Conservation (phyloP, 2,113 vertebrate species). For the Psittacus erithacus region DNA sequence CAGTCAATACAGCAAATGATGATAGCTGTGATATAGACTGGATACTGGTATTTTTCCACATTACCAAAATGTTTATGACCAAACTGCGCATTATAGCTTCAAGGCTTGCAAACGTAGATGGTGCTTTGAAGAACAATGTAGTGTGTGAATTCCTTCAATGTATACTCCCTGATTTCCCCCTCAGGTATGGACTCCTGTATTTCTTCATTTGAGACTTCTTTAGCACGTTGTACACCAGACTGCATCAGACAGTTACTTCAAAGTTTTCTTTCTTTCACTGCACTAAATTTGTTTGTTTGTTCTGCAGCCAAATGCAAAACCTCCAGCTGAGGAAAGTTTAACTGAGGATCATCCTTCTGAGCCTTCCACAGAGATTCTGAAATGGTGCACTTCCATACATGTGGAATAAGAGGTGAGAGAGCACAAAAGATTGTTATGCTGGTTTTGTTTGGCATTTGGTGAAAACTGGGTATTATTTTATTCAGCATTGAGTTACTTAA, state of each 20-base stretch:
- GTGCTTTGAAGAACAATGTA: neutral
- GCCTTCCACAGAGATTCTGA: neutral
- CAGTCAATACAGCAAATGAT: neutral
- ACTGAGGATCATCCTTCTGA: neutral
- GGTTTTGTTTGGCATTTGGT: neutral
- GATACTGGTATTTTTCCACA: neutral
- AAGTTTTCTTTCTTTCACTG: slow-evolving; percentile 20
- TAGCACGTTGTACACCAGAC: neutral
- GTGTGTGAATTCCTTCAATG: neutral
- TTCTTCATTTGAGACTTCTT: neutral
- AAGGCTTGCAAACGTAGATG: neutral
- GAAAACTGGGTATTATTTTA: neutral
- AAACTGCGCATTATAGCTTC: neutral
- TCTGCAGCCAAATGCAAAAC: slow-evolving; percentile 59
- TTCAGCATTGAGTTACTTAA: neutral
- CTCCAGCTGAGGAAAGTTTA: neutral
- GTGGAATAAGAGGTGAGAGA: neutral
- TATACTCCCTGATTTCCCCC: neutral
- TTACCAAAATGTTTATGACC: neutral
- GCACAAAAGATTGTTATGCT: too few species aligned
- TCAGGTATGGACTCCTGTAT: neutral
- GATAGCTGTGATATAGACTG: neutral
- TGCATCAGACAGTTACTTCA: slow-evolving; percentile 3
- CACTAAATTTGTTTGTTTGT: slow-evolving; percentile 29
- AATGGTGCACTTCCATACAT: neutral